Percentiles rank a stretch among this genome's conserved stretches.
Conservation (phyloP, 2,888 invertebrate species). For the Pyrochroa serraticornis region DNA sequence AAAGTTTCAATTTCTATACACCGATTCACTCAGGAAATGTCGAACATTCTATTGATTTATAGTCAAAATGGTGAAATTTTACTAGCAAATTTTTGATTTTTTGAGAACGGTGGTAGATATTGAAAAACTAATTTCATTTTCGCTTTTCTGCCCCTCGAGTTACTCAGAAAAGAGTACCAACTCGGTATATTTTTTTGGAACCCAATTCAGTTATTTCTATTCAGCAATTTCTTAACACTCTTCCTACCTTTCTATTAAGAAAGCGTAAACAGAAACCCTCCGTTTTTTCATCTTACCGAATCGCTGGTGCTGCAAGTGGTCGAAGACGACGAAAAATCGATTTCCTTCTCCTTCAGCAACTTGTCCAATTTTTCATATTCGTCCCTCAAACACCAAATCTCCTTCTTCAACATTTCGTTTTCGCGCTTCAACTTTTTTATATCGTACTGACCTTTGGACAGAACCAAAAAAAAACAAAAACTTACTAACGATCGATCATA, state of each 20-base stretch:
- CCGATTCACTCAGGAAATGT: too few relatives aligned
- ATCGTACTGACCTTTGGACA: slow-evolving; percentile 78
- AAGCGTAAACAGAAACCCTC: too few relatives aligned
- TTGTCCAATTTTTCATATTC: slow-evolving; percentile 88
- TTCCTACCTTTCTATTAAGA: too few relatives aligned
- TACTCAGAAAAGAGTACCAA: background rate
- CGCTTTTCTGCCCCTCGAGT: too few relatives aligned
- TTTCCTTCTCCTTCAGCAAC: slow-evolving; percentile 67
- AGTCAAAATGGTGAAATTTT: too few relatives aligned
- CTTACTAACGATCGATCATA: slow-evolving; percentile 8
- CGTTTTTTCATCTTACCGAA: slow-evolving; percentile 50
- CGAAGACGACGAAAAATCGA: slow-evolving; percentile 58
- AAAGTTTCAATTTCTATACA: too few relatives aligned
- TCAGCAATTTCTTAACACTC: too few relatives aligned
- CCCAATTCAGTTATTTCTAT: too few relatives aligned
- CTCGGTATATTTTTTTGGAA: background rate
- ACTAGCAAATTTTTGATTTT: too few relatives aligned
- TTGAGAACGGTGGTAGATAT: too few relatives aligned
- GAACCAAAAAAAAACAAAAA: slow-evolving; percentile 14
- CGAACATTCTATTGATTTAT: too few relatives aligned
- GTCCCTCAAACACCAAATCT: slow-evolving; percentile 85
- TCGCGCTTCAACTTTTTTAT: slow-evolving; percentile 87
- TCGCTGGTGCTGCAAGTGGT: slow-evolving; percentile 66
- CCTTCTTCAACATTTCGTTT: slow-evolving; percentile 85
- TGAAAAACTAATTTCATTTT: too few relatives aligned